Conservation (phyloP, 2,888 invertebrate species). For the Lochmaea capreae region DNA sequence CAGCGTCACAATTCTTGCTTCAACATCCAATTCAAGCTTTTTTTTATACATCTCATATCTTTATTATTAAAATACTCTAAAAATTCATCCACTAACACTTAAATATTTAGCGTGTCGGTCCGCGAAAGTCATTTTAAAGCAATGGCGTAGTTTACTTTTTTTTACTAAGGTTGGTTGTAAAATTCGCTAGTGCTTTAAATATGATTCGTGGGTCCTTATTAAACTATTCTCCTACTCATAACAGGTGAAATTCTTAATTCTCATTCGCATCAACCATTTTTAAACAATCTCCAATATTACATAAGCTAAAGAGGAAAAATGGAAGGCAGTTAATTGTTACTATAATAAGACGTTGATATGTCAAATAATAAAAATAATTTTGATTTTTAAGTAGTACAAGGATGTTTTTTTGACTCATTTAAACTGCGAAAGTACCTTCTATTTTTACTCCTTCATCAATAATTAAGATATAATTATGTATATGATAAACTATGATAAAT, state of each 20-base stretch:
- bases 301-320: conserved; percentile 31
- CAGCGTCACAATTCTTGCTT: conserved; percentile 52
- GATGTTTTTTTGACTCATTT: no score
- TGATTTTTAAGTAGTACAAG: no score
- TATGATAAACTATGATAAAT: conserved; percentile 48
- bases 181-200: neutral
- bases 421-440: neutral
- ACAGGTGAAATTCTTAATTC: conserved; percentile 50
- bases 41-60: conserved; percentile 44
- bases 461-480: conserved; percentile 37
- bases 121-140: conserved; percentile 32
- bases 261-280: conserved; percentile 48
- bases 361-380: no score
- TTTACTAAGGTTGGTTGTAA: neutral
- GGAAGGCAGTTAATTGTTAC: neutral
- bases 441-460: conserved; percentile 30
- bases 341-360: no score
- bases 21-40: conserved; percentile 59
- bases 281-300: conserved; percentile 58
- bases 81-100: conserved; percentile 62
- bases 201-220: conserved; percentile 43
- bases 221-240: conserved; percentile 58
- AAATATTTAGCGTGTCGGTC: conserved; percentile 57
- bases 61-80: conserved; percentile 60
- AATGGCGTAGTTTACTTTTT: conserved; percentile 1